phyloP scores from a whole-genome alignment of 1,140 invertebrate genomes.

The Hyphantria cunea region DNA sequence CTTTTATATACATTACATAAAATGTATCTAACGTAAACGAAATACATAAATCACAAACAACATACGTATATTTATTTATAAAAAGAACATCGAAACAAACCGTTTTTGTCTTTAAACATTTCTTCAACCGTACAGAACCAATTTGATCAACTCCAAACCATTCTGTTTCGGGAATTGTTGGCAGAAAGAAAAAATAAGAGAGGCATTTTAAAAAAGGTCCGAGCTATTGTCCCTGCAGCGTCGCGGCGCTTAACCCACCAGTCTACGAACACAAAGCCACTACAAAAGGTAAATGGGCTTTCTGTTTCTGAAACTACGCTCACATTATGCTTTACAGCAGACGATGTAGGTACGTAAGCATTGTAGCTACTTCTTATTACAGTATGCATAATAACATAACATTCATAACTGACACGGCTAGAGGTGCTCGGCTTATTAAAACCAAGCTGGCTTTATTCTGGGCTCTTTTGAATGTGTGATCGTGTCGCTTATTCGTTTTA shows the following conservation, averaged over 20 bases:
- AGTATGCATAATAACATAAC: constrained; percentile 56
- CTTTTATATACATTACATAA: neutral
- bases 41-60: neutral
- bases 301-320: constrained; percentile 54
- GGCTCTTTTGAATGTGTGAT: constrained; percentile 57
- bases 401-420: constrained; percentile 57
- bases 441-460: constrained; percentile 44
- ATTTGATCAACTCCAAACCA: constrained; percentile 39
- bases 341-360: constrained; percentile 37
- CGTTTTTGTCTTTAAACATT: constrained; percentile 30
- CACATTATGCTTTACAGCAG: constrained; percentile 53
- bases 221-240: constrained; percentile 51
- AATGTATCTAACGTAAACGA: neutral
- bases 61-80: constrained; percentile 8
- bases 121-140: constrained; percentile 31
- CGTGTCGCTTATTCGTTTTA: constrained; percentile 54
- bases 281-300: constrained; percentile 66
- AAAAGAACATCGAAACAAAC: constrained; percentile 17
- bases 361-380: constrained; percentile 49
- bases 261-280: constrained; percentile 60
- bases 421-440: constrained; percentile 54
- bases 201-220: constrained; percentile 58
- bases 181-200: constrained; percentile 41
- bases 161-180: constrained; percentile 48
- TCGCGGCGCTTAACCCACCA: constrained; percentile 61